A percentile compares a stretch with the other conserved stretches of the same genome.
Conservation (phyloP, 2,113 vertebrate species). For the Bubo bubo region DNA sequence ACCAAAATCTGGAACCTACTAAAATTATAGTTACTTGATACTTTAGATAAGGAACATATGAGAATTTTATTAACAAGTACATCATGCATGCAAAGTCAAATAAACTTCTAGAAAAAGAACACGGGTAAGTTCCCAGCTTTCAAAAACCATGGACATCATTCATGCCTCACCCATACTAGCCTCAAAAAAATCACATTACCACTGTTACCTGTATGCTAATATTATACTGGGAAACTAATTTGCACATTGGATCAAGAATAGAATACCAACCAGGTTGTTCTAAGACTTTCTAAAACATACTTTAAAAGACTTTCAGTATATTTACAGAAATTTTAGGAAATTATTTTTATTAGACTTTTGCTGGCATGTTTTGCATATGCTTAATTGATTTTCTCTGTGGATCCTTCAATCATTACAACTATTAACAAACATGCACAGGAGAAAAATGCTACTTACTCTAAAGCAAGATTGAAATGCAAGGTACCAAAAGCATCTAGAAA, state of each 20-base stretch:
- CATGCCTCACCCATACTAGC: background rate
- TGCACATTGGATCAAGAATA: background rate
- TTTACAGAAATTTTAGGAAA: background rate
- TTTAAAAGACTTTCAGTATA: background rate
- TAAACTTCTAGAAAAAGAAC: background rate
- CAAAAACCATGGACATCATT: background rate
- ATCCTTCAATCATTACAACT: background rate
- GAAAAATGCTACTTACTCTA: background rate
- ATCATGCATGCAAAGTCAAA: background rate
- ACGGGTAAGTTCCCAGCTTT: background rate
- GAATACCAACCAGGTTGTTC: background rate
- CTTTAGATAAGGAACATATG: background rate
- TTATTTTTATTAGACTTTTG: background rate
- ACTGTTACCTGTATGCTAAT: background rate
- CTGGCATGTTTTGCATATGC: background rate
- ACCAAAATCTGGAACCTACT: background rate
- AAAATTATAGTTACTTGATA: background rate
- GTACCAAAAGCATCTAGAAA: background rate
- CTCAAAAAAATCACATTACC: background rate
- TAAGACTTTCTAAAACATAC: background rate
- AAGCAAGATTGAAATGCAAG: background rate
- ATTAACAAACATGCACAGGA: background rate
- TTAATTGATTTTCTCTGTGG: background rate
- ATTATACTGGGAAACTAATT: background rate
- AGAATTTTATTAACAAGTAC: background rate